phyloP scores from a whole-genome alignment of 2,113 vertebrate genomes.

The Sebastes schlegelii region DNA sequence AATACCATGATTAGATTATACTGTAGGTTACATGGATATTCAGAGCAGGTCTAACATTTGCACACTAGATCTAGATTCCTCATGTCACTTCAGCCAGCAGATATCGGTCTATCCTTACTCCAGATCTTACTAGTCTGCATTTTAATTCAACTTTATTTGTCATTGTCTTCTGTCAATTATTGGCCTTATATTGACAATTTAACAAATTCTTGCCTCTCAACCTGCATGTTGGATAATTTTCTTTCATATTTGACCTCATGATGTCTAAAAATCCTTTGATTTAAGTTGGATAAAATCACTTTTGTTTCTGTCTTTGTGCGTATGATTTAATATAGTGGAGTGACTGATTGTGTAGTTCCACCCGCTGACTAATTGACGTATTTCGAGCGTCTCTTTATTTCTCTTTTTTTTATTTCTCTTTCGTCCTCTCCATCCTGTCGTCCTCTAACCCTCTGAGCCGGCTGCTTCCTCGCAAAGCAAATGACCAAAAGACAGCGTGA shows the following conservation, averaged over 20 bases:
- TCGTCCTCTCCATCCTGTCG: constrained; percentile 51
- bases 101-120: constrained; percentile 83
- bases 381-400: constrained; percentile 50
- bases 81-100: constrained; percentile 38
- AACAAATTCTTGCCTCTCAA: constrained; percentile 42
- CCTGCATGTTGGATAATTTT: constrained; percentile 67
- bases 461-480: constrained; percentile 64
- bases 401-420: constrained; percentile 60
- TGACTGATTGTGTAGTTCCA: constrained; percentile 60
- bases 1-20: not conserved
- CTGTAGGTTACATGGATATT: not conserved
- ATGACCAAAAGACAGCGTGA: constrained; percentile 42
- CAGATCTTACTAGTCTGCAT: constrained; percentile 39
- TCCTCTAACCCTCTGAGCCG: constrained; percentile 50
- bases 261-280: constrained; percentile 27
- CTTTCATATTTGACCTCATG: constrained; percentile 26
- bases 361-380: constrained; percentile 61
- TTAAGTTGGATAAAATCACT: constrained; percentile 23
- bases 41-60: not conserved
- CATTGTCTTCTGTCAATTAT: constrained; percentile 44
- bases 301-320: constrained; percentile 55
- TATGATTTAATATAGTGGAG: constrained; percentile 51
- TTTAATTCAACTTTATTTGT: constrained; percentile 38
- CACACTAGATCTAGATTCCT: not conserved
- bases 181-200: constrained; percentile 31